A percentile compares a stretch with the other conserved stretches of the same genome.
Conservation (phyloP, 2,113 vertebrate genomes). For the Motacilla alba region DNA sequence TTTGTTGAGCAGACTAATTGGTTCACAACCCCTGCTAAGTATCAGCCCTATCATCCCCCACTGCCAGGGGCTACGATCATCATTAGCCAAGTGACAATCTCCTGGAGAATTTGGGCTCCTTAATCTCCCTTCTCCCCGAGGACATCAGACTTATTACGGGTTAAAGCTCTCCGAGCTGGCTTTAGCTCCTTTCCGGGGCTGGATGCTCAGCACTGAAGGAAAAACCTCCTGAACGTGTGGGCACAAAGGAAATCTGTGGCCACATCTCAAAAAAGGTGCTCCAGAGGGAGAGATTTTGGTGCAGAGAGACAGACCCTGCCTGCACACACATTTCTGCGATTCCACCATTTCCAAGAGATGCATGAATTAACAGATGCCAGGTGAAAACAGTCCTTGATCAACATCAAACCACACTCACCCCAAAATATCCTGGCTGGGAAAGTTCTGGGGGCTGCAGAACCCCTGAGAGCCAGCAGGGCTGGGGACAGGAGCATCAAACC, state of each 20-base stretch:
- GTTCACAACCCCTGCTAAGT: conserved; percentile 67
- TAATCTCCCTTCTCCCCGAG: conserved; percentile 40
- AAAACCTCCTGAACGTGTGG: accelerated
- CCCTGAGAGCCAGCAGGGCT: no score
- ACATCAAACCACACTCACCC: accelerated
- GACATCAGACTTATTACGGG: background rate
- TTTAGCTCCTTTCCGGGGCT: background rate
- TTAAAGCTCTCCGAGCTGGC: background rate
- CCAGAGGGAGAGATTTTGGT: background rate
- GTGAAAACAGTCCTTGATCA: background rate
- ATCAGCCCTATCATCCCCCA: conserved; percentile 52
- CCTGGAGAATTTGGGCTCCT: conserved; percentile 63
- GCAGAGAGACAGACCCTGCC: background rate
- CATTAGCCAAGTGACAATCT: conserved; percentile 68
- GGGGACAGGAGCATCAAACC: no score
- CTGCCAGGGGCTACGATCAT: conserved; percentile 49
- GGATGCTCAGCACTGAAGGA: background rate
- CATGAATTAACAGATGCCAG: background rate
- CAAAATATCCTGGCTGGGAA: accelerated
- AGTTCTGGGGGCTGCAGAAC: no score
- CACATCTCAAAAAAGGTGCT: background rate
- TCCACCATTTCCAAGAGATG: background rate
- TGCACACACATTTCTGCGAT: no score
- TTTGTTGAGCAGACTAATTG: conserved; percentile 66
- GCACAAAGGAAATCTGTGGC: background rate